A percentile compares a stretch with the other conserved stretches of the same genome.
These are phyloP conservation scores for Acromyrmex echinatior DNA, from an alignment of 1,140 invertebrate species.

Conservation along the genomic window DNA sequence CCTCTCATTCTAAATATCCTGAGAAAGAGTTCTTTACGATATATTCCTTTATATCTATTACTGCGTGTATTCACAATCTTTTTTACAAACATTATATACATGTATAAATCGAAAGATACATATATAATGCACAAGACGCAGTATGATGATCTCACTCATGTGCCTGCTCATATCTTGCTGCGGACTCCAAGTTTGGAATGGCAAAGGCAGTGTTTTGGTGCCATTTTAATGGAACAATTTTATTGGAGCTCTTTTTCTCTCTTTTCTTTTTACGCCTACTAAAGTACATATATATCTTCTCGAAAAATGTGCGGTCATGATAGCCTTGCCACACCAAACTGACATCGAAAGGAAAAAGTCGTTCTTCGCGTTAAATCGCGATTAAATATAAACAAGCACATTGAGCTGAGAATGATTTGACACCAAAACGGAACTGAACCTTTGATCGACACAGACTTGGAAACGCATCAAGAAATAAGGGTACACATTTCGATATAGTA, in stretches of 20 bases:
- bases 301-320: constrained; percentile 84
- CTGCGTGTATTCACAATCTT: background rate
- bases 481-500: constrained; percentile 84
- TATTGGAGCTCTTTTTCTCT: constrained; percentile 71
- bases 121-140: constrained; percentile 18
- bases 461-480: constrained; percentile 87
- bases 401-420: constrained; percentile 87
- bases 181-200: constrained; percentile 88
- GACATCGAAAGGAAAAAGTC: constrained; percentile 80
- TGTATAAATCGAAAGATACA: background rate
- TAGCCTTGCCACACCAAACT: constrained; percentile 88
- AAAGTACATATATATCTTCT: constrained; percentile 44
- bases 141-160: constrained; percentile 83
- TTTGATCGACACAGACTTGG: constrained; percentile 87
- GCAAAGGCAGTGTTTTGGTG: constrained; percentile 92
- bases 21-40: constrained; percentile 31
- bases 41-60: constrained; percentile 33
- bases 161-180: constrained; percentile 88
- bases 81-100: background rate
- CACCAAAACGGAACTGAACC: constrained; percentile 89
- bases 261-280: constrained; percentile 47
- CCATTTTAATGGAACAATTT: constrained; percentile 84
- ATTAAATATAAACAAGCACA: constrained; percentile 87
- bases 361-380: constrained; percentile 57
- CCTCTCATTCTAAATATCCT: constrained; percentile 45